phyloP scores from a whole-genome alignment of 2,888 invertebrate genomes.

The Agrochola lychnidis region DNA sequence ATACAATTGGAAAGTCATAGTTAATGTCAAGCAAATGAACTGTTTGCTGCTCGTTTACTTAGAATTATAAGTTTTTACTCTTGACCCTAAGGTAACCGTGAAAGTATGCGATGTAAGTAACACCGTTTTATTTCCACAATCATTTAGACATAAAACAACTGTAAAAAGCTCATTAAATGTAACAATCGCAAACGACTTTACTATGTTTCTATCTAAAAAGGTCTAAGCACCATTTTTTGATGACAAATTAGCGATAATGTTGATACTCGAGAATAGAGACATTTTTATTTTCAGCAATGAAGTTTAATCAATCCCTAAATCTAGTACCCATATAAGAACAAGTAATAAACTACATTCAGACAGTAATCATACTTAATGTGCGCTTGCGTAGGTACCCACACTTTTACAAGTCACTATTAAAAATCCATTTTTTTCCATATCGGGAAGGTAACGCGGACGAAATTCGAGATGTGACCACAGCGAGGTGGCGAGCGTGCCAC shows the following conservation, averaged over 20 bases:
- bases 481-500: constrained; percentile 83
- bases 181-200: background rate
- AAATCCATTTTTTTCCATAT: constrained; percentile 56
- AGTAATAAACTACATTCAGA: background rate
- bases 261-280: too few species aligned
- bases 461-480: constrained; percentile 82
- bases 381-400: background rate
- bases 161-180: constrained; percentile 1
- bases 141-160: background rate
- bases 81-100: background rate
- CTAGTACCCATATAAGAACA: background rate
- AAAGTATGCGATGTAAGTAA: background rate
- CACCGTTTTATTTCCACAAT: background rate
- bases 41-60: background rate
- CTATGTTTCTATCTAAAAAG: background rate
- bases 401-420: constrained; percentile 51
- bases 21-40: constrained; percentile 3
- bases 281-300: constrained; percentile 4
- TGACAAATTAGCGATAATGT: background rate
- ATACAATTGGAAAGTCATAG: constrained; percentile 28
- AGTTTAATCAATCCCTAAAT: background rate
- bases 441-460: constrained; percentile 51
- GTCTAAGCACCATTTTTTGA: too few species aligned
- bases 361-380: constrained; percentile 11
- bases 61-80: background rate